Percentiles rank a stretch among this genome's conserved stretches.
phyloP scores from a whole-genome alignment of 1,140 invertebrate species.

The Neocloeon triangulifer region DNA sequence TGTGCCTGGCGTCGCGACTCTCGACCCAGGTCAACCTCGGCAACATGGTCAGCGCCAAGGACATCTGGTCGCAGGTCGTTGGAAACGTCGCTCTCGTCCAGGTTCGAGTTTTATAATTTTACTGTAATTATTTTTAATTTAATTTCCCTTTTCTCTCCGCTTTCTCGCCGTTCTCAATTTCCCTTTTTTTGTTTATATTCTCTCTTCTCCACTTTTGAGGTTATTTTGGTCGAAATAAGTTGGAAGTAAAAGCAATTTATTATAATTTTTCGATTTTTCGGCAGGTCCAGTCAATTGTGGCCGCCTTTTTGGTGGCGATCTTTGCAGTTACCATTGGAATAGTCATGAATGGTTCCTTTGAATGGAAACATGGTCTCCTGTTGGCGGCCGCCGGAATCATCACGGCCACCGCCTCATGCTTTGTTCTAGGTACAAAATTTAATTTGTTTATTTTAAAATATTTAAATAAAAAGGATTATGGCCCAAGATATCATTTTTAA shows the following conservation, averaged over 20 bases:
- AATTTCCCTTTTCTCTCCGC: too few species aligned
- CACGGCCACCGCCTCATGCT: conserved; percentile 84
- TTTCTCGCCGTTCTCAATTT: too few species aligned
- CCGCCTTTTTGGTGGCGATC: conserved; percentile 72
- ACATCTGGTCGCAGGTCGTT: conserved; percentile 58
- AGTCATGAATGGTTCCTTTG: conserved; percentile 45
- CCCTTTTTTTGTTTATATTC: neutral
- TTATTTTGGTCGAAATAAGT: neutral
- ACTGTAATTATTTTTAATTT: too few species aligned
- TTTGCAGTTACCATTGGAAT: conserved; percentile 70
- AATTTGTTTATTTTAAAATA: conserved; percentile 3
- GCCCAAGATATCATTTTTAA: neutral
- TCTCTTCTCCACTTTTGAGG: neutral
- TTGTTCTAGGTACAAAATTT: conserved; percentile 44
- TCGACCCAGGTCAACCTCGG: conserved; percentile 80
- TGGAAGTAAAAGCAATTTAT: neutral
- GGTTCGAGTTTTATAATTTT: too few species aligned
- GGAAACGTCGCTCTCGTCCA: conserved; percentile 82
- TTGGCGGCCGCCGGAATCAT: conserved; percentile 64
- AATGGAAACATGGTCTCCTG: conserved; percentile 52
- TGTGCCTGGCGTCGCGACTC: conserved; percentile 85
- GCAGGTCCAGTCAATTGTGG: conserved; percentile 84
- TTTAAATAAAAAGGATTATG: too few species aligned
- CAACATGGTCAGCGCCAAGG: conserved; percentile 38
- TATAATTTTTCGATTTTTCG: conserved; percentile 8